Percentiles rank a stretch among this genome's conserved stretches.
Evolutionary conservation across 2,113 vertebrate genomes (phyloP).

Genomic region (Acrocephalus kingi): DNA sequence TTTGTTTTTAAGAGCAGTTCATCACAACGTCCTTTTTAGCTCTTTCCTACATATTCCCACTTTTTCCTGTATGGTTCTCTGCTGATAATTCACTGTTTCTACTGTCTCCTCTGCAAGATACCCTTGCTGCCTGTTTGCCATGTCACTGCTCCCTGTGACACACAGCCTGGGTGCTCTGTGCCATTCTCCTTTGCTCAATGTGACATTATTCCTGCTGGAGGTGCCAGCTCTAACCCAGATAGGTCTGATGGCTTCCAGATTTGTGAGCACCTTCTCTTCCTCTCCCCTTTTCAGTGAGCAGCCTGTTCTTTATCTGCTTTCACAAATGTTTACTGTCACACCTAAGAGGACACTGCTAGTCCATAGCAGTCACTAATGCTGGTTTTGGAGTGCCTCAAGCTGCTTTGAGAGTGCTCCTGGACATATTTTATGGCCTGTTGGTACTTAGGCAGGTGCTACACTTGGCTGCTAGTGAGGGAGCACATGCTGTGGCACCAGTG

Average conservation of each 20-base stretch:
- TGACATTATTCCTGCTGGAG: background rate
- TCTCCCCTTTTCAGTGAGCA: background rate
- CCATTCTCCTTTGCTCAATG: background rate
- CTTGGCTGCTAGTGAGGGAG: background rate
- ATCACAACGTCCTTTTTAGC: background rate
- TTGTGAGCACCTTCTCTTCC: background rate
- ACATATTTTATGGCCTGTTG: background rate
- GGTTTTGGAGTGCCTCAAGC: background rate
- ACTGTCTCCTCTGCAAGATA: background rate
- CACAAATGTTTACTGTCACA: background rate
- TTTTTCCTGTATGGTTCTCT: background rate
- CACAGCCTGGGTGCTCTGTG: background rate
- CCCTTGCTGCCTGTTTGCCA: background rate
- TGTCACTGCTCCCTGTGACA: background rate
- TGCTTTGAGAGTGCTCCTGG: background rate
- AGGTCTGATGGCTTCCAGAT: background rate
- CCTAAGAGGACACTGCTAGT: background rate
- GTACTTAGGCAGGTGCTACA: background rate
- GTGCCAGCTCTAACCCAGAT: background rate
- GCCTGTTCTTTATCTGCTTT: background rate
- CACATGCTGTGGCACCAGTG: rapidly evolving
- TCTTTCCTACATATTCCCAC: background rate
- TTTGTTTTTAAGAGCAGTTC: background rate
- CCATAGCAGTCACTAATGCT: background rate
- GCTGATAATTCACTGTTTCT: background rate